phyloP scores from a whole-genome alignment of 2,797 vertebrate species.

The Urophycis tenuis region DNA sequence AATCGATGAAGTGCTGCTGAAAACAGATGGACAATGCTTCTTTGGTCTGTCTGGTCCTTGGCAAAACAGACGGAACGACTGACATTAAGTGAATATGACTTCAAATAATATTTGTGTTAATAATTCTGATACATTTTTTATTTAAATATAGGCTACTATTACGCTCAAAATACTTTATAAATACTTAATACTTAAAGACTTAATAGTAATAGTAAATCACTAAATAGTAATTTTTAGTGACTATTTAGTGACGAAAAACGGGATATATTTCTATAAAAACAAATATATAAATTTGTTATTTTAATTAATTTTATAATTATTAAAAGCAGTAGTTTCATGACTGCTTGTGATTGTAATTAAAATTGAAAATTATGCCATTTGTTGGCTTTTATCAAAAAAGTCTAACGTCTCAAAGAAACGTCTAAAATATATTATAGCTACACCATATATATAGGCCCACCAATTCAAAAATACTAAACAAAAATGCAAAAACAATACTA shows the following conservation, averaged over 20 bases:
- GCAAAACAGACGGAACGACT: neutral
- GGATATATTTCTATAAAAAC: neutral
- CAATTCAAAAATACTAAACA: too few species aligned
- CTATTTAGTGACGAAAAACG: too few species aligned
- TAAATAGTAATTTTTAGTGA: too few species aligned
- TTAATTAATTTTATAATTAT: neutral
- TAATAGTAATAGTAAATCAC: too few species aligned
- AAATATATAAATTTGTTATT: neutral
- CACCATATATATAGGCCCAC: neutral
- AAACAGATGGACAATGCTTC: neutral
- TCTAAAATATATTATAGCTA: too few species aligned
- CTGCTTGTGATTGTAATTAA: too few species aligned
- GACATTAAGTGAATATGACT: neutral
- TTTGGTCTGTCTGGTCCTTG: neutral
- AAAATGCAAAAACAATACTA: neutral
- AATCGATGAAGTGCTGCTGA: slow-evolving; percentile 25
- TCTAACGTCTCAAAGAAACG: too few species aligned
- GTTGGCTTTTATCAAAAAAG: too few species aligned
- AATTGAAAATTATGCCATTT: too few species aligned
- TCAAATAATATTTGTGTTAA: neutral
- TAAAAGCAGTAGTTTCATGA: neutral
- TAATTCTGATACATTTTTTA: neutral
- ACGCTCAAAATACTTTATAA: too few species aligned
- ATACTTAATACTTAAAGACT: too few species aligned
- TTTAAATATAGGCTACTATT: neutral